Percentiles rank a stretch among this genome's conserved stretches.
Evolutionary conservation across 2,113 vertebrate genomes (phyloP).

Genomic region (Fulmarus glacialis): DNA sequence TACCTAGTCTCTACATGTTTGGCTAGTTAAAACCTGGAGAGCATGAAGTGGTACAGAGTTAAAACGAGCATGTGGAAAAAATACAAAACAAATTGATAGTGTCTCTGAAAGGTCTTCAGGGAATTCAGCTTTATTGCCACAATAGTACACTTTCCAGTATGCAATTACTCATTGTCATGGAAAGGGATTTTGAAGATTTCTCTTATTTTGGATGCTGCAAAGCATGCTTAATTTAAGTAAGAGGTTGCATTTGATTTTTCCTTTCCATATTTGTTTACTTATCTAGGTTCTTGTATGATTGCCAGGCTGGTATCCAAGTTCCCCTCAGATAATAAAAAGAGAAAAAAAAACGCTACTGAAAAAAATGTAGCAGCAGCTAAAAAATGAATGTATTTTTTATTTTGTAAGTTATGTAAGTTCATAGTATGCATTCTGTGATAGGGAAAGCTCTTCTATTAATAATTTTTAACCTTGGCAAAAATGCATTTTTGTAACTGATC

Average conservation of each 20-base stretch:
- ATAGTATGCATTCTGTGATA: neutral
- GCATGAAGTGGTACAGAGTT: constrained; percentile 50
- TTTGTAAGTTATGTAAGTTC: neutral
- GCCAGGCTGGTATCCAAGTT: neutral
- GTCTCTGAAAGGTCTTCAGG: constrained; percentile 52
- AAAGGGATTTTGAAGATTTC: constrained; percentile 67
- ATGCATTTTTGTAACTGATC: constrained; percentile 4
- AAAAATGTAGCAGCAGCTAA: neutral
- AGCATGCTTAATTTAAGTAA: constrained; percentile 16
- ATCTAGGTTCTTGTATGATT: neutral
- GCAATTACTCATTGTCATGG: constrained; percentile 66
- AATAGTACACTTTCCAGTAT: constrained; percentile 4
- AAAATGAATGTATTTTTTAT: neutral
- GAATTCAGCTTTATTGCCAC: constrained; percentile 52
- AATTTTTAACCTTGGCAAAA: constrained; percentile 18
- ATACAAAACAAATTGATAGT: constrained; percentile 62
- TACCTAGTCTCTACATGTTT: constrained; percentile 22
- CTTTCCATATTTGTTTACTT: constrained; percentile 5
- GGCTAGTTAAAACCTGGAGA: constrained; percentile 39
- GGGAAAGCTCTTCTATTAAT: constrained; percentile 39
- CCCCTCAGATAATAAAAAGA: neutral
- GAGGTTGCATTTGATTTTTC: constrained; percentile 7
- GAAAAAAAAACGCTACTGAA: neutral
- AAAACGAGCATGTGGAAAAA: constrained; percentile 58
- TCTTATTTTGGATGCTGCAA: constrained; percentile 15